Evolutionary conservation across 2,797 vertebrate species (phyloP), one percentile per base, ranked within the genome.

Genomic region (Remorina albescens): DNA sequence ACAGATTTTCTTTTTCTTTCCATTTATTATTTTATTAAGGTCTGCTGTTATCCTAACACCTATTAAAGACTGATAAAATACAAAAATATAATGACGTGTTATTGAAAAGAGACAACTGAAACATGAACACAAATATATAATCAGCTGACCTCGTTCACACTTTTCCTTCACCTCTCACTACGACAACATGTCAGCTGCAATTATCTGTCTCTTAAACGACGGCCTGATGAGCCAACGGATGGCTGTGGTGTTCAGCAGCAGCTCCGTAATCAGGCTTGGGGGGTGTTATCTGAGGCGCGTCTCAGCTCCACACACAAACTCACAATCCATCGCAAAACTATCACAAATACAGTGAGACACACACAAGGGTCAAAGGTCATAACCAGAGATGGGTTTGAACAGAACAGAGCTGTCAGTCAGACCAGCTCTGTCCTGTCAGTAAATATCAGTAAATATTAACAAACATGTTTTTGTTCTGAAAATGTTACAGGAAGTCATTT

Each of bases 341-440:
- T 12, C n/a, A 58, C 12, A 25, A 12, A 50, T 1, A 32, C 49
- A 53, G 55, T 0, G 25, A 26, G 19, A 71, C 1, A 25, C 26
- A 44, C 16, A 60, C 0, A n/a, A 12, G 18, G 56, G 76, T 72
- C 61, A 75, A 51, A 71, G 78, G 75, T 37, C 64, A 67, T 6
- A 57, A 46, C 25, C 63, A 70, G 67, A 67, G 57, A 67, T 65
- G 56, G 13, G 6, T 39, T 71, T 74, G 59, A 63, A 50, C 39
- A 56, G n/a, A n/a, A n/a, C 61, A 56, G 60, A 73, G 32, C 58
- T 64, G 76, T 73, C 88, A 79, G 18, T 88, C 81, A 89, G 3
- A 64, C 28, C 0, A 0, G n/a, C n/a, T n/a, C n/a, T n/a, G n/a
- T n/a, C n/a, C n/a, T n/a, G n/a, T n/a, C n/a, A n/a, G n/a, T n/a